Percentiles rank a stretch among this genome's conserved stretches.
Conservation (phyloP, 64 coral and sea anemone species). For the Acropora yongei region DNA sequence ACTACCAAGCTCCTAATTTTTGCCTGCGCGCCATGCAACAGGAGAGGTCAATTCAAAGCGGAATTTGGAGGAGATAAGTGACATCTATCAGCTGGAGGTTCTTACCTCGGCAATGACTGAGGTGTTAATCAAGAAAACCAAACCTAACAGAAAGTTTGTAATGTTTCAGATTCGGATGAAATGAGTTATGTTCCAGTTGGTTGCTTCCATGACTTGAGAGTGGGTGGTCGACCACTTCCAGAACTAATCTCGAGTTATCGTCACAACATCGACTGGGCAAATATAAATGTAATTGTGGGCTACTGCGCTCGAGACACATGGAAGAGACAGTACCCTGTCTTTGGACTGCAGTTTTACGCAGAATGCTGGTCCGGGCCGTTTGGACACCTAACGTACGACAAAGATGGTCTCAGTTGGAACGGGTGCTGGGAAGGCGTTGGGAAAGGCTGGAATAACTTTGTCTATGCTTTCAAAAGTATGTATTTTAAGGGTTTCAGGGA, state of each 20-base stretch:
- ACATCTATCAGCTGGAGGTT: too few relatives aligned
- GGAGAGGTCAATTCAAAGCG: too few relatives aligned
- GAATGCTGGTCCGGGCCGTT: constrained; percentile 59
- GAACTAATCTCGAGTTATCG: constrained; percentile 36
- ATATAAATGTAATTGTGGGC: constrained; percentile 23
- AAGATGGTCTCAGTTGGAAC: constrained; percentile 33
- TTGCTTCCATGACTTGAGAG: constrained; percentile 45
- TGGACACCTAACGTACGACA: constrained; percentile 51
- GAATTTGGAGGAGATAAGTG: too few relatives aligned
- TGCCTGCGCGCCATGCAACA: too few relatives aligned
- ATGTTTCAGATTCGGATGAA: neutral
- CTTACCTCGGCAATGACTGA: too few relatives aligned
- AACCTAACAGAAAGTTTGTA: neutral
- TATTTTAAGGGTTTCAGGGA: too few relatives aligned
- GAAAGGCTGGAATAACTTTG: constrained; percentile 26
- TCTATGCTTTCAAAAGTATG: constrained; percentile 70
- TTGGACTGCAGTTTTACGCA: constrained; percentile 68
- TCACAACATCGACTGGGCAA: constrained; percentile 43
- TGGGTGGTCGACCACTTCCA: constrained; percentile 9
- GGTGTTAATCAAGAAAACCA: neutral
- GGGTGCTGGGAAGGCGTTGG: constrained; percentile 68
- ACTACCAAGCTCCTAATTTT: too few relatives aligned
- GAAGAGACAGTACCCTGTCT: constrained; percentile 25
- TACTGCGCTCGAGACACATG: constrained; percentile 60
- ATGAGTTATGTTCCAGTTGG: constrained; percentile 37